phyloP scores from a whole-genome alignment of 2,113 vertebrate genomes.

The Hippocampus abdominalis region DNA sequence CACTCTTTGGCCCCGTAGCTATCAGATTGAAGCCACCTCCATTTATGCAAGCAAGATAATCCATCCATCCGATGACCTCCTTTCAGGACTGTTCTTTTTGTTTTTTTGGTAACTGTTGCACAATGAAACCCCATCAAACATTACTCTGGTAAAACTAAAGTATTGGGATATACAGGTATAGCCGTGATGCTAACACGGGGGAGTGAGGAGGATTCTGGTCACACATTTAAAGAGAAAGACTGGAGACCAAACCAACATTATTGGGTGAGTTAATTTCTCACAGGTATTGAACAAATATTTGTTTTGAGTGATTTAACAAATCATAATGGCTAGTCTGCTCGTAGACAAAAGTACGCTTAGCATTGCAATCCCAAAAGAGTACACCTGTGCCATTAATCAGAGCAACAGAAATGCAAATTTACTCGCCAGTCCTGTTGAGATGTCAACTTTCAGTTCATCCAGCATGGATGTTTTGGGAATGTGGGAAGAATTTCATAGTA shows the following conservation, averaged over 20 bases:
- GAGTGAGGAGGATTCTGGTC: no score
- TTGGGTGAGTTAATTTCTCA: not conserved
- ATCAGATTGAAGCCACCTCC: constrained; percentile 61
- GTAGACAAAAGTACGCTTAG: not conserved
- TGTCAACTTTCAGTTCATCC: no score
- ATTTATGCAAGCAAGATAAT: constrained; percentile 57
- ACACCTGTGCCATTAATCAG: no score
- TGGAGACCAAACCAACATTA: not conserved
- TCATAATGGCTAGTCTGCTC: not conserved
- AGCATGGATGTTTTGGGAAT: no score
- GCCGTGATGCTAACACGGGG: not conserved
- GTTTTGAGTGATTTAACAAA: not conserved
- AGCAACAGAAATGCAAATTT: no score
- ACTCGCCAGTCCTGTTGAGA: no score
- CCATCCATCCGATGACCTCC: constrained; percentile 46
- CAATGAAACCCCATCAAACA: constrained; percentile 32
- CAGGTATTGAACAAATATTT: not conserved
- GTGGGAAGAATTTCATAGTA: no score
- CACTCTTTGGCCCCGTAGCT: constrained; percentile 61
- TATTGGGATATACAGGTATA: not conserved
- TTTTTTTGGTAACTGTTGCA: constrained; percentile 31
- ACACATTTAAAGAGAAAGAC: no score
- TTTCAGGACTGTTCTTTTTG: constrained; percentile 19
- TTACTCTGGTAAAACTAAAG: not conserved
- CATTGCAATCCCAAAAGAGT: not conserved